Evolutionary conservation across 2,113 vertebrate genomes (phyloP), one percentile per base, ranked within the genome.

Genomic region (Periophthalmodon schlosseri): DNA sequence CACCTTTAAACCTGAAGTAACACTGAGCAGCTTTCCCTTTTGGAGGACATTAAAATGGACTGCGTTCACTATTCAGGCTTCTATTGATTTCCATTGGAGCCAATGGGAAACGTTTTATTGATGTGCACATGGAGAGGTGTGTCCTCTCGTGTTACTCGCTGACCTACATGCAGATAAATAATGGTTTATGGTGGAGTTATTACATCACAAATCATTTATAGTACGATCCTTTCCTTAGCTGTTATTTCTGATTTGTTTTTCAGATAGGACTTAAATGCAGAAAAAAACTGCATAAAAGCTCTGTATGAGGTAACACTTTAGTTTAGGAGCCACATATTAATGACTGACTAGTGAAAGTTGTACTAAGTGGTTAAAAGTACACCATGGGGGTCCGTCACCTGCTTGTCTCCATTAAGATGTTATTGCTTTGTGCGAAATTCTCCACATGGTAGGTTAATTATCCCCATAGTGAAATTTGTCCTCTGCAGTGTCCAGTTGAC

Each of bases 21-120:
- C 23, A 66, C 60, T 58, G 69, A 64, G 60, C 24, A 28, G 20
- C 68, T 76, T 34, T 69, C 24, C 61, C 12, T 39, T 36, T 57
- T 70, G 73, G 23, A 39, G 20, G 60, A 24, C 49, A 70, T 56
- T 46, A 66, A 79, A 79, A 63, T 36, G 23, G 15, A 46, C 4
- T 18, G 16, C 11, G 20, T 65, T 69, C 28, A 18, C 68, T 36
- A 14, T 68, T 79, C 9, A 66, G 50, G 39, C 36, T 70, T 76
- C 65, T 5, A 54, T 16, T 74, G 15, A 54, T 73, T 46, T 21
- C 67, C 39, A 34, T 11, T 16, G 11, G 23, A 65, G 60, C 66
- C 5, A 4, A 16, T 23, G 20, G 18, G 52, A 18, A n/a, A 5
- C 16, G 11, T 34, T 74, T 74, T 52, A 68, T 68, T 68, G 46